Conservation (phyloP, 1,140 invertebrate species). For the Heliconius himera region DNA sequence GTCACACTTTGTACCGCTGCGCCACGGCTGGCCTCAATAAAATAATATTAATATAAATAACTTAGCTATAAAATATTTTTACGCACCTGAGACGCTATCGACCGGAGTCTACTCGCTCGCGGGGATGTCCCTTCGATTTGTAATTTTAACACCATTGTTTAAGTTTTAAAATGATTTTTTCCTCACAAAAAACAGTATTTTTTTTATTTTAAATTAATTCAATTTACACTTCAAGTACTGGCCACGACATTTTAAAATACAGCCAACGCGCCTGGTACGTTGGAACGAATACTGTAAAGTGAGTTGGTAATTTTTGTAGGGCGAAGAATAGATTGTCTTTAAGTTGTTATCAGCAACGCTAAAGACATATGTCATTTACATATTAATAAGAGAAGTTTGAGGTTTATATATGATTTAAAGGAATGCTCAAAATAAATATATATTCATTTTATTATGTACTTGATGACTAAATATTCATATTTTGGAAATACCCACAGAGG, state of each 20-base stretch:
- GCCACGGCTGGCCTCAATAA: too few species aligned
- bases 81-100: conserved; percentile 55
- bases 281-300: background rate
- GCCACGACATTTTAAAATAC: background rate
- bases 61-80: background rate
- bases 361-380: background rate
- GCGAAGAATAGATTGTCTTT: background rate
- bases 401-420: background rate
- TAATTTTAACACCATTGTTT: conserved; percentile 54
- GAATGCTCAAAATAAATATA: background rate
- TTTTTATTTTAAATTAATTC: background rate
- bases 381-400: background rate
- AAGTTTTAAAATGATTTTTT: background rate
- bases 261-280: background rate
- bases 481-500: background rate
- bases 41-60: background rate
- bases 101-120: conserved; percentile 49
- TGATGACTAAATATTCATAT: background rate
- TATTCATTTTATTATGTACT: background rate
- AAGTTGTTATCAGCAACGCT: conserved; percentile 4
- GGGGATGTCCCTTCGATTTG: conserved; percentile 43
- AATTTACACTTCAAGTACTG: background rate
- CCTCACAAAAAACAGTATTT: background rate
- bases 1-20: too few species aligned
- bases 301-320: background rate